Percentiles rank a stretch among this genome's conserved stretches.
phyloP scores from a whole-genome alignment of 2,113 vertebrate genomes.

The Clarias macrocephalus region DNA sequence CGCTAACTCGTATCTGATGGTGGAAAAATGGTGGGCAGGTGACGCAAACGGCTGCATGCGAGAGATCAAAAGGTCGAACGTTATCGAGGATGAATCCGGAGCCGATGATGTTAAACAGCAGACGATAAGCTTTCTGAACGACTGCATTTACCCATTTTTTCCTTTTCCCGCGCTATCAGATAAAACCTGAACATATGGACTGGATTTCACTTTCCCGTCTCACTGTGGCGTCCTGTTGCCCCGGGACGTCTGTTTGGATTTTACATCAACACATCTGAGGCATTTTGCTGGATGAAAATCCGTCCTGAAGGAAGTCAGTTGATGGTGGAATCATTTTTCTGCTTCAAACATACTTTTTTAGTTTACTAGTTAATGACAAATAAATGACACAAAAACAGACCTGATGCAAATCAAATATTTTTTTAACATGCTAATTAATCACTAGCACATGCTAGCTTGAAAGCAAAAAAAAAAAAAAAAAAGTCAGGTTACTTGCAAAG shows the following conservation, averaged over 20 bases:
- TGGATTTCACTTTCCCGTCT: not conserved
- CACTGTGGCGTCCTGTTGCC: not conserved
- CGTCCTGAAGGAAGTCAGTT: not conserved
- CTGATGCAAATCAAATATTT: not conserved
- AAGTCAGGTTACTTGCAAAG: too few relatives aligned
- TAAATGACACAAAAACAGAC: not conserved
- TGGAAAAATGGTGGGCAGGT: slow-evolving; percentile 7
- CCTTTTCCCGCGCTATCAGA: not conserved
- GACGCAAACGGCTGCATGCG: not conserved
- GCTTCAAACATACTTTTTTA: not conserved
- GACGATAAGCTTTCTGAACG: slow-evolving; percentile 6
- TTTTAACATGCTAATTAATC: not conserved
- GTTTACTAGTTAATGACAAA: not conserved
- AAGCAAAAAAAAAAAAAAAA: not conserved
- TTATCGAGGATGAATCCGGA: not conserved
- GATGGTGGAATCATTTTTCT: not conserved
- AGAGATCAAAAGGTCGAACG: not conserved
- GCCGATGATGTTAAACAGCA: not conserved
- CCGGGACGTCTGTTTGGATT: not conserved
- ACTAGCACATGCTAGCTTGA: not conserved
- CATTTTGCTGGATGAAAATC: not conserved
- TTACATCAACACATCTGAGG: not conserved
- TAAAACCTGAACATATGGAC: not conserved
- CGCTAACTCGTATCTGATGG: slow-evolving; percentile 9
- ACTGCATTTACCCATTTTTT: not conserved